Evolutionary conservation across 2,113 vertebrate genomes (phyloP).

Genomic region (Sinocyclocheilus rhinocerous): DNA sequence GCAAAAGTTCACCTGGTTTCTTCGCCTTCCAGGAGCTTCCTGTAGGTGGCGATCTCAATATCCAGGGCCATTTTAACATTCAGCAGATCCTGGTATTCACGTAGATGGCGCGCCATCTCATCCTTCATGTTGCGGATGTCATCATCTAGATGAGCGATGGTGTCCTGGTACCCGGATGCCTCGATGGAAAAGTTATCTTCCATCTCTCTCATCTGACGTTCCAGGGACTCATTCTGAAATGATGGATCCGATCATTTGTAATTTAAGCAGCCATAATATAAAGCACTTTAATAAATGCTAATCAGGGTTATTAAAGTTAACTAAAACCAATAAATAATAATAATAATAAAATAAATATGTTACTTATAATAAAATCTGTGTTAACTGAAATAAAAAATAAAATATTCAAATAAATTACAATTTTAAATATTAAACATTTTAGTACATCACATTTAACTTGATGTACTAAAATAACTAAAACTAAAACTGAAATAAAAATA

Average conservation of each 20-base stretch:
- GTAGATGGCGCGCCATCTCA: constrained; percentile 89
- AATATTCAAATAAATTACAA: too few species aligned
- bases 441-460: too few species aligned
- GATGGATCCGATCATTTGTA: not conserved
- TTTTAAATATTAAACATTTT: too few species aligned
- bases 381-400: too few species aligned
- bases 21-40: constrained; percentile 90
- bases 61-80: constrained; percentile 93
- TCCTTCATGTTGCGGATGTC: constrained; percentile 91
- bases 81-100: constrained; percentile 88
- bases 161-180: constrained; percentile 86
- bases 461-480: too few species aligned
- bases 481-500: too few species aligned
- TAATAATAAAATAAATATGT: too few species aligned
- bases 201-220: constrained; percentile 89
- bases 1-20: constrained; percentile 80
- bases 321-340: too few species aligned
- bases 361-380: too few species aligned
- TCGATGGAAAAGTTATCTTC: constrained; percentile 84
- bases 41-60: constrained; percentile 91
- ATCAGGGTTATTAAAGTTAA: too few species aligned
- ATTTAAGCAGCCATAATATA: not conserved
- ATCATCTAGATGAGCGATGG: constrained; percentile 81
- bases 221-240: constrained; percentile 85
- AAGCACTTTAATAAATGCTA: too few species aligned